Evolutionary conservation across 1,140 invertebrate species (phyloP).

Genomic region (Geopemphigus sp.): DNA sequence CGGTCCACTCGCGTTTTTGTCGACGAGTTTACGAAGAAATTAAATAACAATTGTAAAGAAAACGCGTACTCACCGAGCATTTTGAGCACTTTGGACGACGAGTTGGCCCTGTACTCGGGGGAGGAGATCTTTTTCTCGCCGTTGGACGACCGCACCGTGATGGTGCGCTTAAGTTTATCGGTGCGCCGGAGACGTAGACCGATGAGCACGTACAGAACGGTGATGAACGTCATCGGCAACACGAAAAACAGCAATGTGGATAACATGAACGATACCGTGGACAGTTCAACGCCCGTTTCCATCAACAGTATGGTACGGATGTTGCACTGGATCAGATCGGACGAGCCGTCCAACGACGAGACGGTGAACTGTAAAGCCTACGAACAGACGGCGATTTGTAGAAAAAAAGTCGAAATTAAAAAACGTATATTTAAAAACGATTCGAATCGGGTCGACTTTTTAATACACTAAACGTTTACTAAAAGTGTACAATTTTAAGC

Average conservation of each 20-base stretch:
- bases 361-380: constrained; percentile 37
- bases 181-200: constrained; percentile 70
- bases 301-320: constrained; percentile 8
- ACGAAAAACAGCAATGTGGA: constrained; percentile 84
- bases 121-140: constrained; percentile 39
- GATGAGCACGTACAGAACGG: constrained; percentile 78
- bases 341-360: neutral
- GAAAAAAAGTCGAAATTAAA: too few species aligned
- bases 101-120: constrained; percentile 46
- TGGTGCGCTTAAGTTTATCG: constrained; percentile 58
- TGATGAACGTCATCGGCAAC: constrained; percentile 82
- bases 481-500: too few species aligned
- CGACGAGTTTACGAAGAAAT: too few species aligned
- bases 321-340: constrained; percentile 20
- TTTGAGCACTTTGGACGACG: constrained; percentile 54
- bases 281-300: constrained; percentile 4
- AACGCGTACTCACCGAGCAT: constrained; percentile 53
- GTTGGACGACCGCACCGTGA: constrained; percentile 50
- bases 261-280: constrained; percentile 75
- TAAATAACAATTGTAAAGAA: too few species aligned
- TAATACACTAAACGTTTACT: too few species aligned
- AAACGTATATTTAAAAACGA: too few species aligned
- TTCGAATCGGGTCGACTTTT: too few species aligned
- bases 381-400: neutral
- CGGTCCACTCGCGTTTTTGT: too few species aligned